Base-by-base conservation (phyloP, 1,140 invertebrate species). In the Bombus consobrinus region DNA sequence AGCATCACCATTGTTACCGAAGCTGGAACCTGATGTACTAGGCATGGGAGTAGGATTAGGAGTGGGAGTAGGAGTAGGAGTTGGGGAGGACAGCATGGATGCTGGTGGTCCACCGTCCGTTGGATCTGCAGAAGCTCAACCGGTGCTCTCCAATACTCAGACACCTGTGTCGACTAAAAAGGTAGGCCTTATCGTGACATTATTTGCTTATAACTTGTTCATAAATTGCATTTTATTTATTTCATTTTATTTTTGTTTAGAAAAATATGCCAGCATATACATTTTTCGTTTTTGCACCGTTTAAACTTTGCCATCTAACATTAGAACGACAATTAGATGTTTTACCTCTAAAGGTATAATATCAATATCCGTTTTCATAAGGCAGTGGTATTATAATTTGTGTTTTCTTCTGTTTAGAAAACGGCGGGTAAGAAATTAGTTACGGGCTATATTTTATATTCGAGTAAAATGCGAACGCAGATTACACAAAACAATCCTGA, bases 361-460 rank as follows among this genome's bases (percentile, higher is more conserved):
- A 81, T 71, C 69, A 88, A 84, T 75, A 89, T 74, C 80, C 43
- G 76, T 85, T 87, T 10, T 59, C 32, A 81, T 85, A 62, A 83
- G 64, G 69, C 86, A 88, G 80, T 88, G 86, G 71, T 87, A 92
- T 94, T 94, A 92, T 93, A 94, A 93, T 94, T 94, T 94, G 86
- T 94, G 92, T 94, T 90, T 95, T 94, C 92, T 94, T 95, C 93
- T 95, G 94, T 95, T 95, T 95, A 97, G 96, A 98, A 98, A 96
- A 96, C 97, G 93, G 96, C 96, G 89, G 97, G 97, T 89, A 98
- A 98, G 95, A 98, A 98, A 96, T 96, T 99, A 88, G 98, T 99
- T 85, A 99, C 98, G 91, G 99, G 99, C 22, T 99, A 99, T 95
- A 99, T 99, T 93, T 96, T 99, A 41, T 99, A 99, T 96, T 99